These are phyloP conservation scores for Conomelus anceps DNA, from an alignment of 2,888 invertebrate species.

Conservation along the genomic window DNA sequence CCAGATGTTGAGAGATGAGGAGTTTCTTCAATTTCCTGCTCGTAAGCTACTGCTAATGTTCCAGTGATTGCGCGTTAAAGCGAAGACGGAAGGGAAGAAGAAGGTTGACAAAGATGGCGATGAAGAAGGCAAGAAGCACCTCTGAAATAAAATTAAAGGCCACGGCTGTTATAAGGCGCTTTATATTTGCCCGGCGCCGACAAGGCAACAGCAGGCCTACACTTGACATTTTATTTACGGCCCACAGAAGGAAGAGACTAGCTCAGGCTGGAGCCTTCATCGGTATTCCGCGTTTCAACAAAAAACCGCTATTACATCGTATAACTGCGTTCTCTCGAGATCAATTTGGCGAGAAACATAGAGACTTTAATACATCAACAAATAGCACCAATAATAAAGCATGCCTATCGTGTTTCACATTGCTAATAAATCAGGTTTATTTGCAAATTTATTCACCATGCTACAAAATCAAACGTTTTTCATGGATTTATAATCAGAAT, in stretches of 20 bases:
- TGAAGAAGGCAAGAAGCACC: neutral
- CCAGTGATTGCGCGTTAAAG: neutral
- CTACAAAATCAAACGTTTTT: neutral
- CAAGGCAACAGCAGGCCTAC: neutral
- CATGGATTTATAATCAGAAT: no score
- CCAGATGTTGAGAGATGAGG: neutral
- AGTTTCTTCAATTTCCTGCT: neutral
- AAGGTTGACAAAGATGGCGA: neutral
- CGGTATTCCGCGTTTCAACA: neutral
- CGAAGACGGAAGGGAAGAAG: neutral
- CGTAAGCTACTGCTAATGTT: neutral
- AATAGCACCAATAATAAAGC: neutral
- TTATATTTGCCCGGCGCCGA: neutral
- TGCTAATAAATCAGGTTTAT: neutral
- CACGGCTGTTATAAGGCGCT: neutral
- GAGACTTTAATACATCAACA: neutral
- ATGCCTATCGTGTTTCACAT: neutral
- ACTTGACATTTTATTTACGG: neutral
- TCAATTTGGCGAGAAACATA: neutral
- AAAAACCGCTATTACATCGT: neutral
- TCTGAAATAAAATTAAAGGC: neutral
- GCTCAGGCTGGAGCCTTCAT: neutral
- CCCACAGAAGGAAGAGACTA: neutral
- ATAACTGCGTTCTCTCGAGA: neutral
- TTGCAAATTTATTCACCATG: neutral